Conservation (phyloP, 2,888 invertebrate species). For the Zaprionus obscuricornis region DNA sequence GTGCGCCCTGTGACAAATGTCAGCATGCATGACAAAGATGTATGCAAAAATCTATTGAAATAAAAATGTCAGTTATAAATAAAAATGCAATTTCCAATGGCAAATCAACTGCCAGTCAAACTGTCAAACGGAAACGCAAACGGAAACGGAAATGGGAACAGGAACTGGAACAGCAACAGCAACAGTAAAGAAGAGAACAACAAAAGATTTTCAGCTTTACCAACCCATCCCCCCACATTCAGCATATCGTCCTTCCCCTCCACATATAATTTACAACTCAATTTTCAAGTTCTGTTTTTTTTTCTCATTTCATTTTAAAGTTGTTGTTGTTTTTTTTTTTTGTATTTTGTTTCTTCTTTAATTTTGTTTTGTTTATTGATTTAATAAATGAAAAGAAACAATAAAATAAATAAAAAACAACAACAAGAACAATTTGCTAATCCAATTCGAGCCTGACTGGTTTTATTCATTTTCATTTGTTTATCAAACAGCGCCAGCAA, state of each 20-base stretch:
- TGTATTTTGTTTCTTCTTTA: too few relatives aligned
- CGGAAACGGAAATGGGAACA: constrained; percentile 16
- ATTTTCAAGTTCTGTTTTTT: constrained; percentile 9
- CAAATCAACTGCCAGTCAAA: constrained; percentile 72
- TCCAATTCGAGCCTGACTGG: too few relatives aligned
- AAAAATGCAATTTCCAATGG: constrained; percentile 70
- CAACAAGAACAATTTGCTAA: constrained; percentile 3
- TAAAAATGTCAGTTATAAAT: constrained; percentile 71
- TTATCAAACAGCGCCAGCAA: too few relatives aligned
- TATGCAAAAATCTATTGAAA: constrained; percentile 70
- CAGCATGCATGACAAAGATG: constrained; percentile 63
- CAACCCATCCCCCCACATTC: background rate
- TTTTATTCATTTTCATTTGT: too few relatives aligned
- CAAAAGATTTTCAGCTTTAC: too few relatives aligned
- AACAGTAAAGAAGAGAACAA: background rate
- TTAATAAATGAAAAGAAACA: too few relatives aligned
- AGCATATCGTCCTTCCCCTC: background rate
- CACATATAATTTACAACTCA: constrained; percentile 15
- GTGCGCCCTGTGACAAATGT: constrained; percentile 54
- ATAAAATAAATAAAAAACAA: too few relatives aligned
- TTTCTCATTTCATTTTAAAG: background rate
- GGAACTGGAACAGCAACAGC: constrained; percentile 1
- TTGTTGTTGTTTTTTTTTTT: constrained; percentile 5
- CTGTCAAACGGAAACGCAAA: constrained; percentile 39
- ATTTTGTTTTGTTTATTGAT: background rate